Percentiles rank a stretch among this genome's conserved stretches.
Evolutionary conservation across 2,113 vertebrate genomes (phyloP).

Genomic region (Pholis gunnellus): DNA sequence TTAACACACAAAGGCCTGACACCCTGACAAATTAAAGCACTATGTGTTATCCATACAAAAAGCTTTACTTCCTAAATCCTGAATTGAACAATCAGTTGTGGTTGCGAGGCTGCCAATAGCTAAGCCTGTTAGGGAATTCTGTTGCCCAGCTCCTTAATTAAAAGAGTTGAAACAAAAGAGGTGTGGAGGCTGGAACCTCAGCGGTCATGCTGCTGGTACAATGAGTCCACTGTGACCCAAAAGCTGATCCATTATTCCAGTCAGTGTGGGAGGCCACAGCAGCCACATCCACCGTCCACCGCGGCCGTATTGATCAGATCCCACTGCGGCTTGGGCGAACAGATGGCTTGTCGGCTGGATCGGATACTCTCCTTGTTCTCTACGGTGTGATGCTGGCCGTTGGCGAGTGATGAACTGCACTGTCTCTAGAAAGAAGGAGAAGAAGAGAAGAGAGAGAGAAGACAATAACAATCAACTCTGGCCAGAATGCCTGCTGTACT

Average conservation of each 20-base stretch:
- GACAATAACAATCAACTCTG: conserved; percentile 14
- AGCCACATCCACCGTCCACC: conserved; percentile 57
- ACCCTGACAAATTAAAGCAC: conserved; percentile 61
- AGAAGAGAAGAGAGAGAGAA: background rate
- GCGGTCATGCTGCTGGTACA: conserved; percentile 74
- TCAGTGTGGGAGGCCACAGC: conserved; percentile 69
- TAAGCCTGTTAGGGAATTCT: conserved; percentile 79
- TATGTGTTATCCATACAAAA: conserved; percentile 57
- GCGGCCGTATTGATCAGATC: conserved; percentile 79
- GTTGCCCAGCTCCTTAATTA: conserved; percentile 78
- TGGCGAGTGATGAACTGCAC: conserved; percentile 34
- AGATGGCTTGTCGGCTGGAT: conserved; percentile 71
- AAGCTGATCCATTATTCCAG: conserved; percentile 82
- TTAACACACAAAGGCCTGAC: conserved; percentile 33
- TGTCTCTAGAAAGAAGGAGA: background rate
- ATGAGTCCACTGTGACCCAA: conserved; percentile 76
- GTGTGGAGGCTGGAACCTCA: conserved; percentile 73
- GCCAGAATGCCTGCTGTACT: background rate
- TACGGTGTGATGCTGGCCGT: conserved; percentile 13
- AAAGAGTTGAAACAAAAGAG: conserved; percentile 78
- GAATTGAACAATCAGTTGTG: conserved; percentile 76
- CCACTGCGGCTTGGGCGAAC: conserved; percentile 66
- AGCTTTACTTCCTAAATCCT: conserved; percentile 70
- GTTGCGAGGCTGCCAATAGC: conserved; percentile 73
- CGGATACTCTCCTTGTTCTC: conserved; percentile 50